Percentiles rank a stretch among this genome's conserved stretches.
Conservation (phyloP, 2,797 vertebrate genomes). For the Nyctibius grandis region DNA sequence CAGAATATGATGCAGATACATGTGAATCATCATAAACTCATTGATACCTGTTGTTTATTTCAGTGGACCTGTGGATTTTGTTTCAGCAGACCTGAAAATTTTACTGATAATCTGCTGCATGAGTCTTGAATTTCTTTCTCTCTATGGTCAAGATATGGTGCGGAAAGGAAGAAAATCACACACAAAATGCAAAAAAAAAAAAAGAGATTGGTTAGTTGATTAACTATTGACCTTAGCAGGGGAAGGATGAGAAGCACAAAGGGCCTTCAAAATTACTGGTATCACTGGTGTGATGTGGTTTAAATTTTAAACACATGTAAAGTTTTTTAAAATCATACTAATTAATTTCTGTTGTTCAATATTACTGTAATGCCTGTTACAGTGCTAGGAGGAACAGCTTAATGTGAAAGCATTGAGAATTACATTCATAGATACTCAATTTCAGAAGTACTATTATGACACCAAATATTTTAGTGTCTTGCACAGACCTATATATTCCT, state of each 20-base stretch:
- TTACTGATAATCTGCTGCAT: neutral
- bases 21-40: neutral
- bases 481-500: neutral
- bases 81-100: neutral
- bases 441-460: neutral
- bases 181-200: neutral
- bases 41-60: neutral
- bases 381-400: neutral
- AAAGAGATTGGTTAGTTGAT: fast-evolving
- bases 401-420: neutral
- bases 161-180: neutral
- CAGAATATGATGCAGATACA: neutral
- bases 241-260: neutral
- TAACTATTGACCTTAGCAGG: neutral
- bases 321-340: neutral
- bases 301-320: neutral
- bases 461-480: neutral
- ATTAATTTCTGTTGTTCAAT: neutral
- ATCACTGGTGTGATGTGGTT: neutral
- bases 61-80: neutral
- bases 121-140: neutral
- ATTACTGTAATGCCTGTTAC: neutral
- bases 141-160: neutral
- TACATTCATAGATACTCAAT: neutral
- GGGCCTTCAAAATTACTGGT: neutral